Base-by-base conservation (phyloP, 2,113 vertebrate species). In the Desmodus rotundus region DNA sequence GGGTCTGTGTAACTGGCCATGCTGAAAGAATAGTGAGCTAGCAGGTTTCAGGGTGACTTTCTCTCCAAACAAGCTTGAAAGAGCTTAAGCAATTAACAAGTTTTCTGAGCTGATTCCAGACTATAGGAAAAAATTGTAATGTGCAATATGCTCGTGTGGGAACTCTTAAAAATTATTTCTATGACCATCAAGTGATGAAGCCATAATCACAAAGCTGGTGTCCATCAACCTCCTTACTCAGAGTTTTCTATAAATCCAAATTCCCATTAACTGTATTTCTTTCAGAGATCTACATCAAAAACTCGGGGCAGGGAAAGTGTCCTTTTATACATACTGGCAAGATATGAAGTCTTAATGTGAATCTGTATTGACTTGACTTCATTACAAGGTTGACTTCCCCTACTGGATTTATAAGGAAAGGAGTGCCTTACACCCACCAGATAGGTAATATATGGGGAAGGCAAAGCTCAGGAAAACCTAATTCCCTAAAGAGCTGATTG, bases 81-180 rank as follows among this genome's bases (percentile, higher is more conserved):
- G 84, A 87, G 41, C 97, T 98, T 89, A 97, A 77, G 86, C 96
- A 98, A 98, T 98, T 98, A 98, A 94, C 67, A 97, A 68, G 74
- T 92, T 97, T 89, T 94, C 84, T 97, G 68, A 77, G 81, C 36
- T 97, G 91, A 97, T 95, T 97, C 96, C 95, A 97, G 93, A 98
- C 89, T 72, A 91, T 86, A 98, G 90, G 92, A 96, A 95, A 97
- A 92, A 96, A 95, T 72, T 85, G 5, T 96, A 97, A 97, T 85
- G 89, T 20, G 67, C 52, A 97, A 89, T 96, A 94, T 86, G 61
- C 7, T 98, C 58, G 83, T 92, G 91, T 80, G 87, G 74, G 82
- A 96, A 96, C 73, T 61, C 85, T 93, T 89, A 97, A 97, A 96
- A 88, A 88, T 96, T 94, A 97, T 94, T 91, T 89, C 89, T 93